Base-by-base conservation (phyloP, 2,797 vertebrate genomes). In the Mionectes olivaceus region DNA sequence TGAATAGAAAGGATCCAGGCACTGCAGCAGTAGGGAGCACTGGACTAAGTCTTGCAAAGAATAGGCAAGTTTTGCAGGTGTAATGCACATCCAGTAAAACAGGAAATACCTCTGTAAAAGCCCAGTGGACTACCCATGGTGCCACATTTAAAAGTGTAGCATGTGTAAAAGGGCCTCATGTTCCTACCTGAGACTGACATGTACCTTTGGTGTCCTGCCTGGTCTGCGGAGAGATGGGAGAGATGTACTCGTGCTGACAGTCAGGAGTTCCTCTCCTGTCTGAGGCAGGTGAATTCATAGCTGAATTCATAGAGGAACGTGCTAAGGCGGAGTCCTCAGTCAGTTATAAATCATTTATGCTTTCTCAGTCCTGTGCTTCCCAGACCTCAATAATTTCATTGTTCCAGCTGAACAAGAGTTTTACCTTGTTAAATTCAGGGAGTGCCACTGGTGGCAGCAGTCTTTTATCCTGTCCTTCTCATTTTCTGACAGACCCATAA, bases 381-480 rank as follows among this genome's bases (percentile, higher is more conserved):
- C 49, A 94, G 83, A 85, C 71, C 83, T 90, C 15, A 8, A 84
- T 87, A 89, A 93, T 87, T 93, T 87, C 68, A 87, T 74, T 3
- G 7, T 87, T 95, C 64, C 87, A 92, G 56, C 64, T 83, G 90
- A 94, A 93, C 59, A 83, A 52, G 64, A 93, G 64, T 89, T 92
- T 85, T 92, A 89, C 75, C 87, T 94, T 95, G 78, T 95, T 96
- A 92, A 90, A 95, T 85, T 63, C 75, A 85, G 81, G 74, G 84
- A 95, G 56, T 64, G 71, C 41, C 49, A 47, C 63, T 77, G 73
- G 76, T 74, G 68, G 81, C 68, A 87, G 56, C 43, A 76, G 81
- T 77, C 86, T 93, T 95, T 94, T 83, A 74, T 93, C 35, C 78
- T 56, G 84, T 89, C 75, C 75, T 79, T 89, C 79, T 91, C 41